Evolutionary conservation across 2,888 invertebrate genomes (phyloP).

Genomic region (Drosophila nigricruria): DNA sequence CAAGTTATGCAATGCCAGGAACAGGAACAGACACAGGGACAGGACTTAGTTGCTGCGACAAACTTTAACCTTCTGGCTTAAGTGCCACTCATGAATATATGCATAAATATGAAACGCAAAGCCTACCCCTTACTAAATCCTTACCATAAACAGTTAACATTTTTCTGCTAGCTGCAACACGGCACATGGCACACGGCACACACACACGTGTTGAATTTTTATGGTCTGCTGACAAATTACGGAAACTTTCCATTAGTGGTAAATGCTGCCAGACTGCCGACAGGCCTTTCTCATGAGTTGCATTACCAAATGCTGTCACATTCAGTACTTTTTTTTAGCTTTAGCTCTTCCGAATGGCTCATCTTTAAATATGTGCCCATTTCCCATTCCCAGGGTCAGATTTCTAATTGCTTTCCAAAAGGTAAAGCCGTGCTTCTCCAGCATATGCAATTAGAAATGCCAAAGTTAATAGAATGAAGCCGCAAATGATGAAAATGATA

Average conservation of each 20-base stretch:
- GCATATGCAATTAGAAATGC: slow-evolving; percentile 45
- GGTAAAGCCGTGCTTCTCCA: not conserved
- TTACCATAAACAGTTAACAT: slow-evolving; percentile 57
- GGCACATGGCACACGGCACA: slow-evolving; percentile 50
- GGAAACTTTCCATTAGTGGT: slow-evolving; percentile 73
- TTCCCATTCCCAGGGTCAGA: slow-evolving; percentile 40
- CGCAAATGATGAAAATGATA: slow-evolving; percentile 38
- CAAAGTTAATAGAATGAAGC: slow-evolving; percentile 49
- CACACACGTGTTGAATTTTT: slow-evolving; percentile 57
- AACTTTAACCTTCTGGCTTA: slow-evolving; percentile 66
- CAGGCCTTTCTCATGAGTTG: slow-evolving; percentile 35
- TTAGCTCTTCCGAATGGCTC: not conserved
- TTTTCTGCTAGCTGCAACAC: slow-evolving; percentile 63
- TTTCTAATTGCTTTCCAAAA: slow-evolving; percentile 54
- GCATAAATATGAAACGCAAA: slow-evolving; percentile 37
- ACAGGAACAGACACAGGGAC: not conserved
- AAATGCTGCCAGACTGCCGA: slow-evolving; percentile 22
- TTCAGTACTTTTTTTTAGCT: not conserved
- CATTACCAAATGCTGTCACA: slow-evolving; percentile 34
- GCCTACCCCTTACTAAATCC: slow-evolving; percentile 2
- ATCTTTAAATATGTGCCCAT: slow-evolving; percentile 7
- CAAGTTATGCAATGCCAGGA: slow-evolving; percentile 38
- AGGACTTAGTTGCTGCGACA: slow-evolving; percentile 52
- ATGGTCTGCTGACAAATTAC: slow-evolving; percentile 78
- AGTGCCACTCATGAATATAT: slow-evolving; percentile 52